Evolutionary conservation across 2,797 vertebrate genomes (phyloP).

Genomic region (Heterohyrax brucei): DNA sequence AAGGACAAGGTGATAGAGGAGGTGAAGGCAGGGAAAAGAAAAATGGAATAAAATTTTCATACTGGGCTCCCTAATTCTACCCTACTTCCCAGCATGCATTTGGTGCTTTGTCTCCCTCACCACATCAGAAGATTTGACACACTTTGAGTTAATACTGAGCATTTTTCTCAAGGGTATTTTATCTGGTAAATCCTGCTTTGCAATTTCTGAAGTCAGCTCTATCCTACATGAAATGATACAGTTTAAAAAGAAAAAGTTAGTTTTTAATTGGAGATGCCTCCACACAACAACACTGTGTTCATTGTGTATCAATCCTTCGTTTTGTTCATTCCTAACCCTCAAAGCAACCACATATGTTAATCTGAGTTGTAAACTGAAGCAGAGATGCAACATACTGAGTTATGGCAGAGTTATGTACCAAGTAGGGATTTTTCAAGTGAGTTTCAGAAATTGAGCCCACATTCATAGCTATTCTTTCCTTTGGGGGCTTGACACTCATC

Average conservation of each 20-base stretch:
- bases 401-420: conserved; percentile 35
- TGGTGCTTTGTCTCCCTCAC: not conserved
- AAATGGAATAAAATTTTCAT: not conserved
- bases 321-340: not conserved
- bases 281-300: not conserved
- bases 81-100: not conserved
- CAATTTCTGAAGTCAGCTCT: conserved; percentile 30
- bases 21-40: not conserved
- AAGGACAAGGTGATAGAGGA: not conserved
- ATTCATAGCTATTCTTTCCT: not conserved
- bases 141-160: not conserved
- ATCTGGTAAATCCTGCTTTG: conserved; percentile 48
- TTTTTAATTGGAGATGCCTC: conserved; percentile 2
- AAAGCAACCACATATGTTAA: not conserved
- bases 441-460: not conserved
- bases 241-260: conserved; percentile 38
- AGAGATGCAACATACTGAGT: not conserved
- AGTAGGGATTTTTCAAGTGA: not conserved
- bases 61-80: not conserved
- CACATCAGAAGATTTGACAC: not conserved
- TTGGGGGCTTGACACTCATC: conserved; percentile 16
- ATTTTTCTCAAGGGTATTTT: conserved; percentile 26
- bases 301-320: not conserved
- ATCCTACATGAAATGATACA: not conserved
- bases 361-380: conserved; percentile 40